These are phyloP conservation scores for Pammene aurita DNA, from an alignment of 2,888 invertebrate species.

Conservation along the genomic window DNA sequence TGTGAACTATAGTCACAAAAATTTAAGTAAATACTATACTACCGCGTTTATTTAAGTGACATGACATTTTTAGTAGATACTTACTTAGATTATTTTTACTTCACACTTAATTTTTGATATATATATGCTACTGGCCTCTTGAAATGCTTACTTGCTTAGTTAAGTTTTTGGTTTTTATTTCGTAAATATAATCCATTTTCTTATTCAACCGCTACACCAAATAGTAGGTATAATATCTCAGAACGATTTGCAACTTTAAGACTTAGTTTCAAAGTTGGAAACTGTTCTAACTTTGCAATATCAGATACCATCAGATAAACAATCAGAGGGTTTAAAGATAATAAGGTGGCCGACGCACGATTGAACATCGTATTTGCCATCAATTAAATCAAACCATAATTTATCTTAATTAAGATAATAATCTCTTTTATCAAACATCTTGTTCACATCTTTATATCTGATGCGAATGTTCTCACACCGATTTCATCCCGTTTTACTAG, in stretches of 20 bases:
- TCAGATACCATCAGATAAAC: constrained; percentile 23
- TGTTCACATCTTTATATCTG: constrained; percentile 38
- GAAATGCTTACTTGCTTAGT: too few species aligned
- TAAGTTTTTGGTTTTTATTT: too few species aligned
- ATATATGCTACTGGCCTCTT: too few species aligned
- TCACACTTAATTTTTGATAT: not conserved
- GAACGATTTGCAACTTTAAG: constrained; percentile 5
- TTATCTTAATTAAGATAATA: constrained; percentile 40
- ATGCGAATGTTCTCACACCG: constrained; percentile 37
- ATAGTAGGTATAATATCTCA: not conserved
- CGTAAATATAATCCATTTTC: not conserved
- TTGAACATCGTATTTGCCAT: constrained; percentile 35
- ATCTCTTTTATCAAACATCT: constrained; percentile 40
- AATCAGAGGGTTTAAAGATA: constrained; percentile 34
- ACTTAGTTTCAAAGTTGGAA: constrained; percentile 4
- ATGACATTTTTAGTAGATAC: not conserved
- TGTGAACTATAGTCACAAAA: constrained; percentile 22
- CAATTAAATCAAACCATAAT: constrained; percentile 42
- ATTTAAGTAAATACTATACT: constrained; percentile 12
- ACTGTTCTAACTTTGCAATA: constrained; percentile 4
- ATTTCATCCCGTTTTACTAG: constrained; percentile 15
- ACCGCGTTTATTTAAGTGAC: constrained; percentile 11
- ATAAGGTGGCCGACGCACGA: constrained; percentile 41
- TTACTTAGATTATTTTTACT: not conserved
- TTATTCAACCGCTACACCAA: constrained; percentile 1